A percentile compares a stretch with the other conserved stretches of the same genome.
Evolutionary conservation across 2,797 vertebrate species (phyloP).

Genomic region (Botia almorhae): DNA sequence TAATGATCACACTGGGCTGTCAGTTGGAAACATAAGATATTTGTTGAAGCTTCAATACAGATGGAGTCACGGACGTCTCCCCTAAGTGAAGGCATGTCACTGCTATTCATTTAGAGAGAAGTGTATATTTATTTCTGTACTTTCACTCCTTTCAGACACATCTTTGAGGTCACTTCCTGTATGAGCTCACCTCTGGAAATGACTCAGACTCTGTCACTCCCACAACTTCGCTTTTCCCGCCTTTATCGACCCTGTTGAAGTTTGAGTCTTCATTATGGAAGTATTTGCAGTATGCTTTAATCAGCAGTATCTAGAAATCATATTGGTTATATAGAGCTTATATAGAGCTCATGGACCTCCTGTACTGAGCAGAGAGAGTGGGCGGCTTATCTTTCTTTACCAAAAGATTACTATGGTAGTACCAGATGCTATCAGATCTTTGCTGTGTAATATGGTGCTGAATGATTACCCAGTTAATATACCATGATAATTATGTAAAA

Average conservation of each 20-base stretch:
- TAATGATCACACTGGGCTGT: background rate
- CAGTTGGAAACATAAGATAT: background rate
- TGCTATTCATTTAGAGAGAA: background rate
- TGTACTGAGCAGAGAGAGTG: background rate
- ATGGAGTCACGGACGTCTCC: background rate
- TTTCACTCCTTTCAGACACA: background rate
- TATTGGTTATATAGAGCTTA: background rate
- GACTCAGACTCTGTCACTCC: background rate
- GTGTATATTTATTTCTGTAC: background rate
- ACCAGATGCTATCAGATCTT: too few species aligned
- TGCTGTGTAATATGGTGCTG: too few species aligned
- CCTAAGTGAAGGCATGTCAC: background rate
- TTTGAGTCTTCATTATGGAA: background rate
- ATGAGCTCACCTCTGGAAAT: slow-evolving; percentile 26
- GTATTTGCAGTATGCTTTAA: background rate
- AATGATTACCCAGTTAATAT: too few species aligned
- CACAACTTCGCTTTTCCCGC: slow-evolving; percentile 8
- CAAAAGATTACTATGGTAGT: too few species aligned
- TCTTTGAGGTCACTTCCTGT: slow-evolving; percentile 44
- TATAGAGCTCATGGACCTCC: background rate
- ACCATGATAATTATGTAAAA: too few species aligned
- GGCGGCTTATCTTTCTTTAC: background rate
- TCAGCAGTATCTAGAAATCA: background rate
- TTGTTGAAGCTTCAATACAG: background rate
- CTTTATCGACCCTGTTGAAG: background rate